Conservation (phyloP, 2,888 invertebrate genomes). For the Chesias legatella region DNA sequence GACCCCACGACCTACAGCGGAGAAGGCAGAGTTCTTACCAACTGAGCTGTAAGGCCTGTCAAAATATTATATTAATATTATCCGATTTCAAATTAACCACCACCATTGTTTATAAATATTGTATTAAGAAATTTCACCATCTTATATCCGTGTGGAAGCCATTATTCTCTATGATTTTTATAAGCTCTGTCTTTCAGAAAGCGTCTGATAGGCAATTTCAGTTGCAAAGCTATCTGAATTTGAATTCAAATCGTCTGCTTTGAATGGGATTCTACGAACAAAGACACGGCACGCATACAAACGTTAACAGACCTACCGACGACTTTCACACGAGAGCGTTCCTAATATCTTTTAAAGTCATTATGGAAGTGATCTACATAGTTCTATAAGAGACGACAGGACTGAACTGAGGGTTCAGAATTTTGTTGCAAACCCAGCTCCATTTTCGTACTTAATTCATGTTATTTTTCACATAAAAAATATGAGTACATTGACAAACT, state of each 20-base stretch:
- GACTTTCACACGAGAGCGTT: conserved; percentile 50
- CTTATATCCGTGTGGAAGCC: too few relatives aligned
- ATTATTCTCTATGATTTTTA: neutral
- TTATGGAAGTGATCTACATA: conserved; percentile 24
- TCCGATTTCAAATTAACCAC: too few relatives aligned
- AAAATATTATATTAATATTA: too few relatives aligned
- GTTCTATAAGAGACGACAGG: conserved; percentile 4
- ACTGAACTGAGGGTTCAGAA: conserved; percentile 8
- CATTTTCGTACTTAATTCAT: too few relatives aligned
- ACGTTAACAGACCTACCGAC: conserved; percentile 21
- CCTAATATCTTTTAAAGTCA: conserved; percentile 41
- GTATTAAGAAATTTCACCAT: too few relatives aligned
- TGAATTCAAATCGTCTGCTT: conserved; percentile 20
- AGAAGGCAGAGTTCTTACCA: too few relatives aligned
- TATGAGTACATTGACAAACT: too few relatives aligned
- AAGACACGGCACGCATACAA: conserved; percentile 29
- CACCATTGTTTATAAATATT: too few relatives aligned
- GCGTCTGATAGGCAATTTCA: conserved; percentile 4
- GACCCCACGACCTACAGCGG: too few relatives aligned
- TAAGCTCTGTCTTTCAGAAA: neutral
- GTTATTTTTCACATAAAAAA: too few relatives aligned
- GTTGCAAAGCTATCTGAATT: conserved; percentile 14
- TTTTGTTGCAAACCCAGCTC: neutral
- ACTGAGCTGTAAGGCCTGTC: too few relatives aligned
- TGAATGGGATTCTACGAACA: conserved; percentile 24